These are phyloP conservation scores for Drosophila kuntzei DNA, from an alignment of 2,888 invertebrate genomes.

Conservation along the genomic window DNA sequence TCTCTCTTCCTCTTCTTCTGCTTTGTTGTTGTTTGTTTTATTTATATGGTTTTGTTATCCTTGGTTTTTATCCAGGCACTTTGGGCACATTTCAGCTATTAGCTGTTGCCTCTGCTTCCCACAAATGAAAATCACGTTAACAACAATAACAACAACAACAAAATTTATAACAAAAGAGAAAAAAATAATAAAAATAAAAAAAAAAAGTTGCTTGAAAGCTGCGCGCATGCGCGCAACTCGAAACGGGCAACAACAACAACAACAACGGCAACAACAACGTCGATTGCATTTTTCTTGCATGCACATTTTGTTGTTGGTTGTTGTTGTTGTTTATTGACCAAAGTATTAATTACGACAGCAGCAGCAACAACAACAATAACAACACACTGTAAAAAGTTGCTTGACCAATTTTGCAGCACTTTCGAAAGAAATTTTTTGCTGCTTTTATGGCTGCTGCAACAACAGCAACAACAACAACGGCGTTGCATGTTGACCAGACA, in stretches of 20 bases:
- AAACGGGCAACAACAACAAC: constrained; percentile 21
- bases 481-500: constrained; percentile 63
- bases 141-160: constrained; percentile 14
- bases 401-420: constrained; percentile 65
- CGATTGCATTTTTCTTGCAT: constrained; percentile 34
- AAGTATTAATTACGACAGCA: constrained; percentile 57
- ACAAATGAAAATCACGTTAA: constrained; percentile 11
- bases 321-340: constrained; percentile 50
- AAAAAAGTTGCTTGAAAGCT: constrained; percentile 20
- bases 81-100: constrained; percentile 45
- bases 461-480: constrained; percentile 30
- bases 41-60: constrained; percentile 15
- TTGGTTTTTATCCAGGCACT: constrained; percentile 30
- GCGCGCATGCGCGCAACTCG: constrained; percentile 52
- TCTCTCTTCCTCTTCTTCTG: neutral
- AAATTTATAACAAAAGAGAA: neutral
- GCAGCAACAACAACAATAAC: constrained; percentile 27
- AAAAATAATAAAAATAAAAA: constrained; percentile 7
- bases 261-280: constrained; percentile 12
- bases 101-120: constrained; percentile 30
- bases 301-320: constrained; percentile 19
- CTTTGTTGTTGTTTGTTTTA: constrained; percentile 16
- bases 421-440: constrained; percentile 71
- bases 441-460: constrained; percentile 40
- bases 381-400: constrained; percentile 46